Evolutionary conservation across 2,888 invertebrate genomes (phyloP).

Genomic region (Cyaniris semiargus): DNA sequence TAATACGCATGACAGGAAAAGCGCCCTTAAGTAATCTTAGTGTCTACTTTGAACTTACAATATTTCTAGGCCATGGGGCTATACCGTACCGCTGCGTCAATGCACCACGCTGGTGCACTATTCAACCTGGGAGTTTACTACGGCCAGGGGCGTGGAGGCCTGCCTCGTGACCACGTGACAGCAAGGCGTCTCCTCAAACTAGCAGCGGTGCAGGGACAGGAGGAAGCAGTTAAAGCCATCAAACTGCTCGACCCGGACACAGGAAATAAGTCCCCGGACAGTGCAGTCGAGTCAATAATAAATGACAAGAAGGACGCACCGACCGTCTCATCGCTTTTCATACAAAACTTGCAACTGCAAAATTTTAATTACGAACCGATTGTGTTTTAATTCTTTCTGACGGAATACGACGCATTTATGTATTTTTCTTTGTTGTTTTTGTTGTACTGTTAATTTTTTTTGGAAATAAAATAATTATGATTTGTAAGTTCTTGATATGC

Average conservation of each 20-base stretch:
- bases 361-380: conserved; percentile 49
- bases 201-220: conserved; percentile 81
- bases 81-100: conserved; percentile 82
- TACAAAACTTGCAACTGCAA: conserved; percentile 55
- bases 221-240: conserved; percentile 79
- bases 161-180: conserved; percentile 68
- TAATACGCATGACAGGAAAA: no score
- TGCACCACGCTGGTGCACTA: conserved; percentile 83
- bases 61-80: conserved; percentile 82
- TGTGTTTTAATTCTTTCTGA: conserved; percentile 47
- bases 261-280: conserved; percentile 44
- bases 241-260: conserved; percentile 55
- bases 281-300: not conserved
- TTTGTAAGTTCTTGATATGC: not conserved
- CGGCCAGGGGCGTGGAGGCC: conserved; percentile 83
- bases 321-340: conserved; percentile 60
- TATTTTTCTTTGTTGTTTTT: not conserved
- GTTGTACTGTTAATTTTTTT: not conserved
- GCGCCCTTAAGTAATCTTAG: no score
- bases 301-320: conserved; percentile 46
- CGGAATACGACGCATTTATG: conserved; percentile 27
- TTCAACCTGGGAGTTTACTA: conserved; percentile 86
- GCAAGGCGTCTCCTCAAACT: conserved; percentile 77
- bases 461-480: not conserved
- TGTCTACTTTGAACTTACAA: not conserved